Base-by-base conservation (phyloP, 2,888 invertebrate species). In the Hemicrepidius hirtus region DNA sequence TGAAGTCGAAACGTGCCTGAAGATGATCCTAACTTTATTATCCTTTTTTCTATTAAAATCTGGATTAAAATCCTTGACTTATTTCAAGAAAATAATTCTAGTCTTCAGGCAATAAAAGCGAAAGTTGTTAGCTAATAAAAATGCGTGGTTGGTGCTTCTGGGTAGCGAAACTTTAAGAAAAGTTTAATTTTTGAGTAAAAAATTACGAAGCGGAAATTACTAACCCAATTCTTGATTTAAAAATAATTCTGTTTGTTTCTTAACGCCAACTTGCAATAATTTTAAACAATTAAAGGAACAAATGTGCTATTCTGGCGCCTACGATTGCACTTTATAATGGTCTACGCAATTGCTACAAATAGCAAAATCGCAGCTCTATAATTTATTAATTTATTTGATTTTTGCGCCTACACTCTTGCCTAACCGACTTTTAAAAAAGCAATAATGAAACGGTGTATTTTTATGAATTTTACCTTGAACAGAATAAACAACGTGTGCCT, bases 381-480 rank as follows among this genome's bases (percentile, higher is more conserved):
- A 59, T 59, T 59, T 59, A 59, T 59, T 40, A 59, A 59, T 59
- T 59, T 59, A 59, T 62, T 44, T 44, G 62, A 62, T 20, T 62
- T 44, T 62, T 16, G 21, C 24, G 44, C 62, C 44, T 12, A 41
- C 62, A 44, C 24, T 3, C 6, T 40, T 20, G 32, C 53, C 16
- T 6, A 18, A 46, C 46, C 3, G 18, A 18, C 53, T 37, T 20
- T 50, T n/a, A 21, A 59, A 21, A 59, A 18, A 18, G 40, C 59
- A 37, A 37, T 40, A 32, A 59, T 53, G 13, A 37, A 40, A 12
- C 9, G 12, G 24, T 28, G 53, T 53, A 53, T 20, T 63, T 63
- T 65, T 53, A 65, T 65, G 49, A 57, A 57, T 66, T 57, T 57
- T 32, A 32, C 66, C 66, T 66, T 66, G 41, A 57, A 44, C 20